A percentile compares a stretch with the other conserved stretches of the same genome.
Conservation (phyloP, 2,797 vertebrate genomes). For the Pteropus rufus region DNA sequence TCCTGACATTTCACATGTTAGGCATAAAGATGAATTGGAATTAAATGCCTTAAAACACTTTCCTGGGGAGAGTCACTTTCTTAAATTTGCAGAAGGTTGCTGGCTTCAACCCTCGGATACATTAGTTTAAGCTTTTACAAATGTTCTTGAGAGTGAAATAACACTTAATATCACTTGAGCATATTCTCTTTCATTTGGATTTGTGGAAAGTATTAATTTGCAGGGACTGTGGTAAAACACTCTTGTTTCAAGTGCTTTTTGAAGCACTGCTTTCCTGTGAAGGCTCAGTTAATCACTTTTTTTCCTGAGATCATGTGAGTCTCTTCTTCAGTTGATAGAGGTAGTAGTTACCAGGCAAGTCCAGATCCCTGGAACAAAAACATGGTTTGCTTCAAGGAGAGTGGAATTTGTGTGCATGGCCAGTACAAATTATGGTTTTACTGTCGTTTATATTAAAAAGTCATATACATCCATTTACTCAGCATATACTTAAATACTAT, state of each 20-base stretch:
- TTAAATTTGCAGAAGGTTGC: conserved; percentile 19
- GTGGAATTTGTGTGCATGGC: background rate
- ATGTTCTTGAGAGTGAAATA: conserved; percentile 62
- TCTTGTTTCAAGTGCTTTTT: background rate
- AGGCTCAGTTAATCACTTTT: background rate
- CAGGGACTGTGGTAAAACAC: background rate
- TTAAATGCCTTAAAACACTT: conserved; percentile 45
- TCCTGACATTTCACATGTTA: conserved; percentile 4
- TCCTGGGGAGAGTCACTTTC: background rate
- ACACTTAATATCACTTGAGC: conserved; percentile 49
- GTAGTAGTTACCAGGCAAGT: background rate
- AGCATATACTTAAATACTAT: background rate
- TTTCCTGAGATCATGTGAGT: background rate
- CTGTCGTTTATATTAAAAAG: conserved; percentile 7
- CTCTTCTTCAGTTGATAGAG: background rate
- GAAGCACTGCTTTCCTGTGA: background rate
- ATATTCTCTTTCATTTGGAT: conserved; percentile 8
- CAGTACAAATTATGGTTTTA: background rate
- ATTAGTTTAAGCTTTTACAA: conserved; percentile 55
- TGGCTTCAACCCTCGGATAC: background rate
- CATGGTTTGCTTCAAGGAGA: background rate
- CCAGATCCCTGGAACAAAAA: background rate
- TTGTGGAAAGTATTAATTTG: conserved; percentile 44
- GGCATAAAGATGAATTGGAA: conserved; percentile 2
- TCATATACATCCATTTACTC: conserved; percentile 6